These are phyloP conservation scores for Hybognathus amarus DNA, from an alignment of 2,797 vertebrate genomes.

Conservation along the genomic window DNA sequence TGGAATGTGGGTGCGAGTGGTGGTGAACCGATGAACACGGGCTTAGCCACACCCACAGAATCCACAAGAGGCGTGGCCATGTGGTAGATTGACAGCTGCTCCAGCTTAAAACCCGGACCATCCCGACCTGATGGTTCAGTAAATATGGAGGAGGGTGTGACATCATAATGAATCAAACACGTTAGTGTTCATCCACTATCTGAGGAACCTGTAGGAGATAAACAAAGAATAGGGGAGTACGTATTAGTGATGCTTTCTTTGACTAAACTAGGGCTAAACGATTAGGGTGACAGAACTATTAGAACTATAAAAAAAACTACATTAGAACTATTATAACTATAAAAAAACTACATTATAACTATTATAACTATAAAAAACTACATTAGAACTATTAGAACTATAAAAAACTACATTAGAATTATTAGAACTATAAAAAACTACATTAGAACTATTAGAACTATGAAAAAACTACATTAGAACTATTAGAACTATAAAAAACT, in stretches of 20 bases:
- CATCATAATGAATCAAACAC: conserved; percentile 52
- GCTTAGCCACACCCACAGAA: conserved; percentile 47
- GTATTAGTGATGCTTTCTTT: neutral
- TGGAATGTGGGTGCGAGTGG: conserved; percentile 80
- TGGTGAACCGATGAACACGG: conserved; percentile 66
- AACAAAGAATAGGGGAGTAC: neutral
- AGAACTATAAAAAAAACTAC: too few species aligned
- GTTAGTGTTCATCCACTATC: conserved; percentile 51
- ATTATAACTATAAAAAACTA: too few species aligned
- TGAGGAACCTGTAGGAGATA: conserved; percentile 48
- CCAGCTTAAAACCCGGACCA: conserved; percentile 5
- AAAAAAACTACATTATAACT: too few species aligned
- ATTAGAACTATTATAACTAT: too few species aligned
- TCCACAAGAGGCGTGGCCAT: conserved; percentile 57
- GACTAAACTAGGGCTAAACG: neutral
- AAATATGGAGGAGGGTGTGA: conserved; percentile 16
- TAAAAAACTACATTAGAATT: too few species aligned
- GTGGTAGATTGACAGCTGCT: conserved; percentile 11
- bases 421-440: too few species aligned
- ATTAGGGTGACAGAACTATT: too few species aligned
- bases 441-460: too few species aligned
- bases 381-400: neutral
- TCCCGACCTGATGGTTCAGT: conserved; percentile 11
- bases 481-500: too few species aligned
- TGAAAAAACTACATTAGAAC: too few species aligned